Evolutionary conservation across 2,113 vertebrate genomes (phyloP), one percentile per base, ranked within the genome.

Genomic region (Paramisgurnus dabryanus): DNA sequence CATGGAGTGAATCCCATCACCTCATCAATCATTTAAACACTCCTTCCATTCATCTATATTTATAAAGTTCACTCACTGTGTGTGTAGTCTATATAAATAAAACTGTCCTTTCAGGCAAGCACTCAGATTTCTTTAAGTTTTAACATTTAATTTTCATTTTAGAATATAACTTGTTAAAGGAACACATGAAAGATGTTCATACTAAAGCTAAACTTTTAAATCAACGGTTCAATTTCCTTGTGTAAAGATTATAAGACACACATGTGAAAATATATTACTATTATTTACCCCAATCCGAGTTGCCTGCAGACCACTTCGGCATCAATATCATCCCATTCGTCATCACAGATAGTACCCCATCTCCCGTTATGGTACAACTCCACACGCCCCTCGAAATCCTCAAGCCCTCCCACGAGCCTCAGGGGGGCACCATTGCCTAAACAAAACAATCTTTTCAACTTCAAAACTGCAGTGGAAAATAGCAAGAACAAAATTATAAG

Each of bases 241-340:
- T 34, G 3, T 34, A 47, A 11, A 22, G 18, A 9, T 8, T 22
- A 17, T 39, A 69, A 34, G 13, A 50, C 3, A 69, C 9, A 63
- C 27, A 34, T 63, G 22, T 11, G 10, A 13, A 22, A 4, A 64
- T 39, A 6, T 64, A 11, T 39, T 39, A 13, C 9, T 57, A 57
- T 18, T 6, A 7, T 8, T 90, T 89, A 96, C 94, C 94, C 91
- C 70, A 96, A 79, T 61, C 92, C 93, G 82, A 96, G 71, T 84
- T 96, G 95, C 63, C 94, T 89, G 83, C 95, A 96, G 76, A 95
- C 93, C 70, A 96, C 95, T 83, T 95, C 94, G n/a, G 95, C 95
- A 79, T 96, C 94, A 11, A 86, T 85, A 82, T 95, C 90, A 0
- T 95, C 94, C 95, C 95, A 96, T 34, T 92, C 92, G 84, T 95